phyloP scores from a whole-genome alignment of 1,140 invertebrate species.

The Dufourea novaeangliae region DNA sequence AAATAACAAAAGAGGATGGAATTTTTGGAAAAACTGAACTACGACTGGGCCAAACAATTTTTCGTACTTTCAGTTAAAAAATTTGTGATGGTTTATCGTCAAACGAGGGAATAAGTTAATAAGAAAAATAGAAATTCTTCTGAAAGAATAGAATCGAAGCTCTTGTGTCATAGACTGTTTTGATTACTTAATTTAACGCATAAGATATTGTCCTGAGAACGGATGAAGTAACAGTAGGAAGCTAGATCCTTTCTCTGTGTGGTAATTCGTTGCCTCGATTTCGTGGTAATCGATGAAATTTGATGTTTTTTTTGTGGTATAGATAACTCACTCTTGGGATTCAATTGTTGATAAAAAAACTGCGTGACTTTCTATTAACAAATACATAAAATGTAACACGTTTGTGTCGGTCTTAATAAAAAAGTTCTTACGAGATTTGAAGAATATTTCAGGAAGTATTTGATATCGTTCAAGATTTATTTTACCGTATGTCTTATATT shows the following conservation, averaged over 20 bases:
- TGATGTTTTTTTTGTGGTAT: neutral
- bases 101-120: too few species aligned
- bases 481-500: neutral
- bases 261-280: slow-evolving; percentile 9
- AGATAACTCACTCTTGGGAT: neutral
- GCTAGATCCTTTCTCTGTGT: slow-evolving; percentile 6
- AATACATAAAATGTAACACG: neutral
- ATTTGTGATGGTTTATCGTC: too few species aligned
- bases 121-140: neutral
- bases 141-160: too few species aligned
- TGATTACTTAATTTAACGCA: neutral
- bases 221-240: too few species aligned
- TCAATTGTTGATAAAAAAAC: slow-evolving; percentile 7
- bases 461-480: neutral
- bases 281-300: slow-evolving; percentile 5
- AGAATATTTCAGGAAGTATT: neutral
- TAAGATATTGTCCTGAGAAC: neutral
- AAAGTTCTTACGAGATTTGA: neutral
- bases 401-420: neutral
- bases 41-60: too few species aligned
- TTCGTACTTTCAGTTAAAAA: too few species aligned
- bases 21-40: too few species aligned
- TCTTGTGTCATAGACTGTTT: neutral
- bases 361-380: neutral
- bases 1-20: too few species aligned